Percentiles rank a stretch among this genome's conserved stretches.
Conservation (phyloP, 2,888 invertebrate species). For the Odontomyia ornata region DNA sequence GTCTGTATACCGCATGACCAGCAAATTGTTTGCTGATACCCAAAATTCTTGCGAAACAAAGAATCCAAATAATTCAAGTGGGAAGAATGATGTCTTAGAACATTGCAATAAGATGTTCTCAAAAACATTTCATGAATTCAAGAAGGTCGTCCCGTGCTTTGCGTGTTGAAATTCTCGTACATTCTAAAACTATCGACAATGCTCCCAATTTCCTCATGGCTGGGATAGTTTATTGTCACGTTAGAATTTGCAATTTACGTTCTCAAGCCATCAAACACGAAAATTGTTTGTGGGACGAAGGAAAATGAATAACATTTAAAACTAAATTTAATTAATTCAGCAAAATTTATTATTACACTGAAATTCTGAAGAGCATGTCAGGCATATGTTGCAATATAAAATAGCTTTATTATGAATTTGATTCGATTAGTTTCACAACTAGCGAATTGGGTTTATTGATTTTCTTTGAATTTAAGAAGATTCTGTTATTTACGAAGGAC, state of each 20-base stretch:
- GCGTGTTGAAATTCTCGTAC: background rate
- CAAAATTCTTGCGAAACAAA: conserved; percentile 26
- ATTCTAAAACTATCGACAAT: conserved; percentile 5
- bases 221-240: conserved; percentile 9
- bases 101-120: conserved; percentile 5
- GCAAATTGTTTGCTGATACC: conserved; percentile 29
- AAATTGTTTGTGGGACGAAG: background rate
- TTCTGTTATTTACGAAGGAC: no score
- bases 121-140: conserved; percentile 2
- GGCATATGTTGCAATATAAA: no score
- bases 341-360: no score
- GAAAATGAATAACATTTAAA: background rate
- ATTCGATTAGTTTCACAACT: no score
- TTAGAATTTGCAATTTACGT: conserved; percentile 1
- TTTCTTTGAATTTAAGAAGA: no score
- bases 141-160: background rate
- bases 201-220: conserved; percentile 19
- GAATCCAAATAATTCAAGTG: conserved; percentile 31
- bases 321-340: background rate
- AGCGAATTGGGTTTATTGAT: no score
- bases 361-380: no score
- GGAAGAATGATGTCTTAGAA: conserved; percentile 18
- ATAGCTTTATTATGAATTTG: no score
- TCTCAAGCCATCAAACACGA: background rate
- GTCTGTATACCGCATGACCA: conserved; percentile 3